A percentile compares a stretch with the other conserved stretches of the same genome.
Conservation (phyloP, 2,888 invertebrate species). For the Hemaris fuciformis region DNA sequence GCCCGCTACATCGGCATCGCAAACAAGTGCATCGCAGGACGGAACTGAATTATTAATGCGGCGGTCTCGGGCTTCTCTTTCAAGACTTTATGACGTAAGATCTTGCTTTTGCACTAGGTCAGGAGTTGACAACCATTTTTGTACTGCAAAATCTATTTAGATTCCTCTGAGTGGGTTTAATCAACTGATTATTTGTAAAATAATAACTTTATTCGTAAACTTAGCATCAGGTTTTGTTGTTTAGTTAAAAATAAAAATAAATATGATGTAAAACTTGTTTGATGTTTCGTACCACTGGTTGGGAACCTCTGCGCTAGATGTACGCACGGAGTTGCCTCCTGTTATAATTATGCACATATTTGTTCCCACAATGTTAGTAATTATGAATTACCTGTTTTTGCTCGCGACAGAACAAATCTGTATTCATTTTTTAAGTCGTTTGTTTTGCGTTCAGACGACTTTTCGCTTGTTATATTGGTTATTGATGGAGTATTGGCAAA, state of each 20-base stretch:
- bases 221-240: no score
- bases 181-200: no score
- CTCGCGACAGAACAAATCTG: background rate
- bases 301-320: background rate
- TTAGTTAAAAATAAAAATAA: no score
- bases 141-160: background rate
- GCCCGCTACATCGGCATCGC: constrained; percentile 33
- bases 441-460: background rate
- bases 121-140: background rate
- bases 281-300: background rate
- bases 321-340: background rate
- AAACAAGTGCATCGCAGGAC: constrained; percentile 56
- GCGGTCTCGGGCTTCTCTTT: constrained; percentile 32
- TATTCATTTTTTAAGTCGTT: background rate
- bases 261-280: no score
- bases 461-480: background rate
- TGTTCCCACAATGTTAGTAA: background rate
- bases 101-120: constrained; percentile 4
- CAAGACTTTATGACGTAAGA: constrained; percentile 38
- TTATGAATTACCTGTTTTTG: constrained; percentile 1
- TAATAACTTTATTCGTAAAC: no score
- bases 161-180: no score
- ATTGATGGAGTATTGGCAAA: no score
- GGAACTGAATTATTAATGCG: constrained; percentile 61
- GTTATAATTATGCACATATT: constrained; percentile 7